These are phyloP conservation scores for Aythya baeri DNA, from an alignment of 2,113 vertebrate species.

Conservation along the genomic window DNA sequence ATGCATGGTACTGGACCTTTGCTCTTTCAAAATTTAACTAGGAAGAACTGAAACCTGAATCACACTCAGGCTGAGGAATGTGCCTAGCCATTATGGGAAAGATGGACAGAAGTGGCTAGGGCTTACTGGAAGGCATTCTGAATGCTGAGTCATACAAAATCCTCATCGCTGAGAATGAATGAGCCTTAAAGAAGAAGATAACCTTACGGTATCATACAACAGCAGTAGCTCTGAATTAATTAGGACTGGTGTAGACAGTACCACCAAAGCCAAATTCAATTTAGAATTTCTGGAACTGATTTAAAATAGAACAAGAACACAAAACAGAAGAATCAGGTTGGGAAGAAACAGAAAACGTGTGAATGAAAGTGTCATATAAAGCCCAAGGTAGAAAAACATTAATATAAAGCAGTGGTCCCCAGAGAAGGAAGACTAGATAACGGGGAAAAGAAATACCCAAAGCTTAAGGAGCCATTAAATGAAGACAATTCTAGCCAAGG, in stretches of 20 bases:
- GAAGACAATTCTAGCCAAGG: background rate
- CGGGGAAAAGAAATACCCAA: fast-evolving
- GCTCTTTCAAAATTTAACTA: background rate
- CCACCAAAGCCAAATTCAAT: background rate
- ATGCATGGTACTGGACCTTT: background rate
- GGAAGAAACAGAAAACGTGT: background rate
- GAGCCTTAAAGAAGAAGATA: background rate
- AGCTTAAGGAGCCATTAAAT: background rate
- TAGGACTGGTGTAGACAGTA: background rate
- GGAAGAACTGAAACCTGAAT: background rate
- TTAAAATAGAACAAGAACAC: background rate
- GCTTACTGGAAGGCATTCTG: background rate
- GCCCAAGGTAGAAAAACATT: background rate
- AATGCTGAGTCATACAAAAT: background rate
- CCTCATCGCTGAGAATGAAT: background rate
- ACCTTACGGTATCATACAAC: background rate
- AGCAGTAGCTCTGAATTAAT: background rate
- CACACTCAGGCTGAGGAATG: background rate
- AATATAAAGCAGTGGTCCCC: background rate
- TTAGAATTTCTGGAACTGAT: background rate
- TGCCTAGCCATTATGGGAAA: background rate
- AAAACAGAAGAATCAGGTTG: background rate
- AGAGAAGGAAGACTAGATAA: background rate
- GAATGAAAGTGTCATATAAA: background rate
- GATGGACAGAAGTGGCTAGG: background rate